phyloP scores from a whole-genome alignment of 2,888 invertebrate species.

The Sarcophaga variegata region DNA sequence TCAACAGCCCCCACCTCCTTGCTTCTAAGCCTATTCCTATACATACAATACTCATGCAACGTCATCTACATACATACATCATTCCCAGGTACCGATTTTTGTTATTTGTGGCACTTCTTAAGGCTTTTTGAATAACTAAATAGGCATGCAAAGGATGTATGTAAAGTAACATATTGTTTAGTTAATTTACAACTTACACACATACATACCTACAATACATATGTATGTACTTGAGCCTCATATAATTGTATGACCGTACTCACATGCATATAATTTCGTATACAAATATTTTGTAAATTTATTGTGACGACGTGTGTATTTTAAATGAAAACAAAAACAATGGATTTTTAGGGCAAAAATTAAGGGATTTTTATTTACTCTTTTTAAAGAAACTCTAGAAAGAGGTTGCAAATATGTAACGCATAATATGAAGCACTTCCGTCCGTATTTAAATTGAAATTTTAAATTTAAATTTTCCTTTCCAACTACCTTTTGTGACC shows the following conservation, averaged over 20 bases:
- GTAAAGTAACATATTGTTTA: conserved; percentile 58
- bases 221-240: too few species aligned
- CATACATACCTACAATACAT: neutral
- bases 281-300: too few species aligned
- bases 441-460: too few species aligned
- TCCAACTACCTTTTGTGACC: too few species aligned
- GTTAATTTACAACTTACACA: conserved; percentile 52
- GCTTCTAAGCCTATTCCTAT: too few species aligned
- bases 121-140: conserved; percentile 66
- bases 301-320: neutral
- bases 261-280: too few species aligned
- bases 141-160: conserved; percentile 49
- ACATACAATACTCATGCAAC: too few species aligned
- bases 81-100: conserved; percentile 12
- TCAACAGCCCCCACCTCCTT: neutral
- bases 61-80: neutral
- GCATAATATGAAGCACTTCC: too few species aligned
- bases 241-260: too few species aligned
- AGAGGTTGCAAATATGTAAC: too few species aligned
- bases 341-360: neutral
- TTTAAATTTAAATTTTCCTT: too few species aligned
- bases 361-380: neutral
- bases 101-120: conserved; percentile 53
- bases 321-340: neutral
- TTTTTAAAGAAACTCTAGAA: too few species aligned